A percentile compares a stretch with the other conserved stretches of the same genome.
These are phyloP conservation scores for Lemur catta DNA, from an alignment of 2,797 vertebrate genomes.

Conservation along the genomic window DNA sequence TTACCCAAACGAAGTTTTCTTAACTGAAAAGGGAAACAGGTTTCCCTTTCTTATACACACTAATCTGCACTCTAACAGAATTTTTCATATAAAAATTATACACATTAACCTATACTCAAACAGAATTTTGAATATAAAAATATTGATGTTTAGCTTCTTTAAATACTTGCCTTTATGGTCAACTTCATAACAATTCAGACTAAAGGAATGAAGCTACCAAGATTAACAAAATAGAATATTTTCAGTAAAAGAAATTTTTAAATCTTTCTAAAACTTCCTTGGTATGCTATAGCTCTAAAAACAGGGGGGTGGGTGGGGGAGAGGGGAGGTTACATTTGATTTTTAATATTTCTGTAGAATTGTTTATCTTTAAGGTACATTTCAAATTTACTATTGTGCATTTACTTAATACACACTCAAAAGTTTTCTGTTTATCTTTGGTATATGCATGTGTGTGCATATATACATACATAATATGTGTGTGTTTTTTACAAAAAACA, in stretches of 20 bases:
- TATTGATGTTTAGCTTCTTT: not conserved
- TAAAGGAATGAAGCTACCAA: not conserved
- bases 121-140: constrained; percentile 11
- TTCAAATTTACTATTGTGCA: not conserved
- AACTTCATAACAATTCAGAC: not conserved
- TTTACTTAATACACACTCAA: not conserved
- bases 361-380: constrained; percentile 19
- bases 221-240: not conserved
- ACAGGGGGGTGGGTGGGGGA: not conserved
- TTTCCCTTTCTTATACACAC: constrained; percentile 39
- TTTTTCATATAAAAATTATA: not conserved
- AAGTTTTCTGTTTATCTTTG: not conserved
- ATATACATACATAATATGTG: not conserved
- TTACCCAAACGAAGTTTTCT: constrained; percentile 69
- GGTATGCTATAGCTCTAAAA: not conserved
- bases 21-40: constrained; percentile 65
- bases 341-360: not conserved
- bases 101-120: not conserved
- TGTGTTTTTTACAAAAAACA: not conserved
- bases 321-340: not conserved
- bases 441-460: not conserved
- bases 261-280: not conserved
- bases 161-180: not conserved
- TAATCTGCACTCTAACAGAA: not conserved
- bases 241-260: not conserved